phyloP scores from a whole-genome alignment of 2,888 invertebrate genomes.

The Anticlea derivata region DNA sequence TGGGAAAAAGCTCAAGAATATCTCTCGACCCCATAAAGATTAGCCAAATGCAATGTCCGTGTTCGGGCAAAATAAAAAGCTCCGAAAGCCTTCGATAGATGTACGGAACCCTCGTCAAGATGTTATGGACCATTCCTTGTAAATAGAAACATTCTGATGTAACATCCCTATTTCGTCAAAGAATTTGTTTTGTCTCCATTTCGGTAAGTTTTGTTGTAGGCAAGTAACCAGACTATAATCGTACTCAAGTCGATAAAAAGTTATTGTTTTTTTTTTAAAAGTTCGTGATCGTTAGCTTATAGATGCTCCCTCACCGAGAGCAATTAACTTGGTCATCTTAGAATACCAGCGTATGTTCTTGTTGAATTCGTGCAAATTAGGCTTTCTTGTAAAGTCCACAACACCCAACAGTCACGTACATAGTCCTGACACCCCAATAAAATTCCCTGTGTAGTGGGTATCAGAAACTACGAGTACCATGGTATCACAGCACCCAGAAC shows the following conservation, averaged over 20 bases:
- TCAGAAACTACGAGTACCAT: too few species aligned
- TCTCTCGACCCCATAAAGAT: constrained; percentile 20
- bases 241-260: not conserved
- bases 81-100: constrained; percentile 25
- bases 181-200: constrained; percentile 9
- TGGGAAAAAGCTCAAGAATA: not conserved
- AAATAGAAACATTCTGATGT: constrained; percentile 44
- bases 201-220: not conserved
- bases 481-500: too few species aligned
- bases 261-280: too few species aligned
- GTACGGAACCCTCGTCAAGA: constrained; percentile 67
- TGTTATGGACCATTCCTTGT: constrained; percentile 58
- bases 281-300: too few species aligned
- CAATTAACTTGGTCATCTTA: too few species aligned
- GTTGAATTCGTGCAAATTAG: too few species aligned
- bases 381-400: too few species aligned
- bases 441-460: too few species aligned
- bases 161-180: constrained; percentile 25
- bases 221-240: not conserved
- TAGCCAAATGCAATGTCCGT: constrained; percentile 25
- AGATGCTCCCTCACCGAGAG: too few species aligned
- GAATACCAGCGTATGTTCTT: too few species aligned
- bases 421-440: too few species aligned
- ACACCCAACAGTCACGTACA: too few species aligned
- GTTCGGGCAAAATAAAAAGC: constrained; percentile 22